Base-by-base conservation (phyloP, 2,797 vertebrate genomes). In the Brotula barbata region DNA sequence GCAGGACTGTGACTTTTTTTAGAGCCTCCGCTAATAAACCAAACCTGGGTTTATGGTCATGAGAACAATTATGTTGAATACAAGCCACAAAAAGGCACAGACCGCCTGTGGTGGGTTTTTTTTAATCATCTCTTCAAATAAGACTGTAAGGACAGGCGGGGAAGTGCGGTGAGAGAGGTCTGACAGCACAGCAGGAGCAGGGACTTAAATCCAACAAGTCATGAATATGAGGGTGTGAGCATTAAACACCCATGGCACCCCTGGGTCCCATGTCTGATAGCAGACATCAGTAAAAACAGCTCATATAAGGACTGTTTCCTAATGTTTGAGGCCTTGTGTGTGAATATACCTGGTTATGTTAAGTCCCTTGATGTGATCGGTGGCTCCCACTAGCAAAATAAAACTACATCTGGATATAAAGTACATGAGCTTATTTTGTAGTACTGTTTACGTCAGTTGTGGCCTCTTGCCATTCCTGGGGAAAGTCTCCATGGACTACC, bases 381-480 rank as follows among this genome's bases (percentile, higher is more conserved):
- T 48, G 41, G 45, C 41, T 23, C 53, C 39, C 54, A 61, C 16
- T 56, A 34, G 36, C 21, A 11, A 49, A 45, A 43, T 25, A 50
- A 58, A 58, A 57, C 36, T 45, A 11, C 68, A 39, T 59, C 17
- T 7, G 70, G 48, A 64, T 31, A 16, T 7, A 10, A 3, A 3
- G 71, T 54, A 58, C 66, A 45, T 19, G 46, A 12, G 6, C 42
- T 17, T 33, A 14, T 44, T 43, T 54, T 45, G 36, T 22, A 33
- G 37, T 31, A 19, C 3, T 19, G 56, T 71, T 75, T 58, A 69
- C 67, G 60, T 83, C 79, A 82, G 63, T 58, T 16, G 48, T 44
- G 0, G 74, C 78, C 79, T 67, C 81, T 68, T 13, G 13, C 4
- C 43, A 19, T 7, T 33, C 5, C 55, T 12, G 23, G 12, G 13